These are phyloP conservation scores for Iphiclides podalirius DNA, from an alignment of 2,888 invertebrate species.

Conservation along the genomic window DNA sequence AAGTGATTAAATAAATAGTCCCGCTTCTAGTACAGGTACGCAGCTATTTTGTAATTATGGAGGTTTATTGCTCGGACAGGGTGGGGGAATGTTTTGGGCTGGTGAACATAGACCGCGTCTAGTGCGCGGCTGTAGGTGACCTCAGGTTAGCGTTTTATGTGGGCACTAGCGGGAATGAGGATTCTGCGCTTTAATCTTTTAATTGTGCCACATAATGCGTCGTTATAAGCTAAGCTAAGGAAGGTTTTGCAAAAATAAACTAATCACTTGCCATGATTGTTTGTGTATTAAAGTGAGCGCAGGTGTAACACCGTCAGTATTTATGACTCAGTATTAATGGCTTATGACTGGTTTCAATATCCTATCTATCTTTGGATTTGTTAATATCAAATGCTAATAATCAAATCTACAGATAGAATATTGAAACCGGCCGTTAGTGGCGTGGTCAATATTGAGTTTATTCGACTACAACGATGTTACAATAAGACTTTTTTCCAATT, in stretches of 20 bases:
- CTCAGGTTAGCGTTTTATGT: conserved; percentile 40
- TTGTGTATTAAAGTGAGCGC: too few species aligned
- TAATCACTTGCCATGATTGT: too few species aligned
- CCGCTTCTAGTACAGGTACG: conserved; percentile 50
- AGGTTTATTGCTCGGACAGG: conserved; percentile 67
- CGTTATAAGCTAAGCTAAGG: background rate
- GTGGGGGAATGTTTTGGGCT: conserved; percentile 61
- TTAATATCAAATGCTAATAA: too few species aligned
- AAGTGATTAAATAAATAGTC: conserved; percentile 79
- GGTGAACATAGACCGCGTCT: conserved; percentile 36
- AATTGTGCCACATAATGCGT: background rate
- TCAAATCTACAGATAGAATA: too few species aligned
- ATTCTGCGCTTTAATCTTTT: background rate
- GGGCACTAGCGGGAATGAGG: conserved; percentile 25
- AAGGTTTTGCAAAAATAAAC: too few species aligned
- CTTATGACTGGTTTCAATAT: background rate
- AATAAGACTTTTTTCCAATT: too few species aligned
- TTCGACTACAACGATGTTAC: too few species aligned
- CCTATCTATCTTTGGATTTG: too few species aligned
- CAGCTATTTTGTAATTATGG: conserved; percentile 76
- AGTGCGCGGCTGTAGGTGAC: conserved; percentile 41
- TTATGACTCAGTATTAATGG: too few species aligned
- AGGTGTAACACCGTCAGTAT: too few species aligned
- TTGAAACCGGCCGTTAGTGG: too few species aligned
- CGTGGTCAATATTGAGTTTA: too few species aligned